phyloP scores from a whole-genome alignment of 2,888 invertebrate genomes.

The Caenorhabditis sp. region DNA sequence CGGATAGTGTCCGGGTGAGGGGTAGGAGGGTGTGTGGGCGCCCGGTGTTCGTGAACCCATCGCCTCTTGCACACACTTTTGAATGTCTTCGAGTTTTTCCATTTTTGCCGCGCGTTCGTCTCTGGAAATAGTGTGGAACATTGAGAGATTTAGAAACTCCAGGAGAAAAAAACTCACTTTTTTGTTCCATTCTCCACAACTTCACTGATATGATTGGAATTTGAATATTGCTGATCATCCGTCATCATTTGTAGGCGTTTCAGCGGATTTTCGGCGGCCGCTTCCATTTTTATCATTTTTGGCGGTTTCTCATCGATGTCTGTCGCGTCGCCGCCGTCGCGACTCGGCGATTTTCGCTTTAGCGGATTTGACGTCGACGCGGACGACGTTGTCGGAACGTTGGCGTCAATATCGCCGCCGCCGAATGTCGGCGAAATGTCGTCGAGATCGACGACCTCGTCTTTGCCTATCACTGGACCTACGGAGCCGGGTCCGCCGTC shows the following conservation, averaged over 20 bases:
- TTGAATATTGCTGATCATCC: conserved; percentile 14
- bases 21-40: conserved; percentile 2
- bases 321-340: neutral
- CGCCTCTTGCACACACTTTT: conserved; percentile 19
- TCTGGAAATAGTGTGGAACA: conserved; percentile 11
- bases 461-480: neutral
- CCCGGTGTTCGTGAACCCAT: conserved; percentile 6
- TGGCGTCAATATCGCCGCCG: too few relatives aligned
- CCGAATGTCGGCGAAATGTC: conserved; percentile 22
- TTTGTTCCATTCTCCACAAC: conserved; percentile 30
- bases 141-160: neutral
- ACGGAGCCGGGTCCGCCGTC: neutral
- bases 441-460: conserved; percentile 22
- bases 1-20: conserved; percentile 32
- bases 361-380: conserved; percentile 19
- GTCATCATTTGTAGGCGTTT: conserved; percentile 30
- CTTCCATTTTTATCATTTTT: conserved; percentile 13
- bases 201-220: conserved; percentile 24
- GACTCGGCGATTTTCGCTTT: conserved; percentile 14
- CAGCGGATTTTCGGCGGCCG: conserved; percentile 12
- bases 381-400: neutral
- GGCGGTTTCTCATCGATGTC: too few relatives aligned
- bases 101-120: conserved; percentile 24
- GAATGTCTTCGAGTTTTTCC: conserved; percentile 32
- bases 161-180: conserved; percentile 20